Evolutionary conservation across 1,140 invertebrate species (phyloP), one percentile per base, ranked within the genome.

Genomic region (Drosophila parvula): DNA sequence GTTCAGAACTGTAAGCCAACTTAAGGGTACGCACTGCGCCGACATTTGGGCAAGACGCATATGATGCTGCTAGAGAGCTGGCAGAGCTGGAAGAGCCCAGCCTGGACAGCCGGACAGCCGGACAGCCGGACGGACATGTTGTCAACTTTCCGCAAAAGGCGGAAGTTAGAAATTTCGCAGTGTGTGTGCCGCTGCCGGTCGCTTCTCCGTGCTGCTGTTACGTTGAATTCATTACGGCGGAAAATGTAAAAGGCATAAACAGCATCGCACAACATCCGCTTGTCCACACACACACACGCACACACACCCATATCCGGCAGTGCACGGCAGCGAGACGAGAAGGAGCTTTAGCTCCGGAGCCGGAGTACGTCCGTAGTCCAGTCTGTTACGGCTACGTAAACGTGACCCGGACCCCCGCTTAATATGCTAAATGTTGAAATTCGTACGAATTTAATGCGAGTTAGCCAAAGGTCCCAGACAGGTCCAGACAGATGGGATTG

Each of bases 221-320:
- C 84, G 81, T 89, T 79, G 83, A 89, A 89, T 89, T 89, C 83
- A 89, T 88, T 88, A 89, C 74, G 77, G 77, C 83, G 80, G 84
- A 88, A 88, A 88, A 88, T 88, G 83, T 88, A 89, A 88, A 88
- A 83, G 84, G 83, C 84, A 88, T 88, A 88, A 88, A 88, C 83
- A 88, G 83, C 83, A 88, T 89, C 79, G 73, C 83, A 89, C 83
- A 88, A 88, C 83, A 88, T 88, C 83, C 83, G 84, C 79, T 69
- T 79, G 76, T 78, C 76, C 68, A 75, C 38, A 74, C 16, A 50
- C 27, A 43, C 7, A 32, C 22, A 38, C n/a, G 36, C 18, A 67
- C 43, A 69, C 27, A 58, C 36, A 62, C 32, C 32, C 30, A 59
- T 43, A 78, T 32, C 34, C 40, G 63, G 55, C 32, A 73, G 63